Percentiles rank a stretch among this genome's conserved stretches.
phyloP scores from a whole-genome alignment of 2,888 invertebrate species.

The Cephonodes hylas region DNA sequence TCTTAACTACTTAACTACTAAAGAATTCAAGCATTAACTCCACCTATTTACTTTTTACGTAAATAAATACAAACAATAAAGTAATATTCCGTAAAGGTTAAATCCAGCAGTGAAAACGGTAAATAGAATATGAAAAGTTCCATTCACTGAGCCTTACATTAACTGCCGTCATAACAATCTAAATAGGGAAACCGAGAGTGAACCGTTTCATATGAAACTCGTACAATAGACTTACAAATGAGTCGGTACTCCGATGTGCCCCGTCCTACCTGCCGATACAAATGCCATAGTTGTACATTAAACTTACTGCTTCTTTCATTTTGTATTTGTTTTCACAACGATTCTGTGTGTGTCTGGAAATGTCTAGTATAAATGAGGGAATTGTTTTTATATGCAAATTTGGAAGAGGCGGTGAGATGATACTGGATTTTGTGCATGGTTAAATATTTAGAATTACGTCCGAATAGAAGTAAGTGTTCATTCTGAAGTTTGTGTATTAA shows the following conservation, averaged over 20 bases:
- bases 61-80: too few species aligned
- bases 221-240: background rate
- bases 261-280: background rate
- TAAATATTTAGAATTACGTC: too few species aligned
- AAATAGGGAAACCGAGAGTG: background rate
- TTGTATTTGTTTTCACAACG: background rate
- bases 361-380: background rate
- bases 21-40: too few species aligned
- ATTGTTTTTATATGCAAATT: background rate
- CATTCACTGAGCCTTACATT: background rate
- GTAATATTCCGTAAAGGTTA: too few species aligned
- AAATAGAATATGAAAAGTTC: too few species aligned
- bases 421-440: too few species aligned
- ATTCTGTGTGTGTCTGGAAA: background rate
- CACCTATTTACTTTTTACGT: too few species aligned
- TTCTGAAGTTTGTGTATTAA: too few species aligned
- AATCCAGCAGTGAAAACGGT: too few species aligned
- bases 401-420: too few species aligned
- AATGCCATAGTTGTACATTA: background rate
- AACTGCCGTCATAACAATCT: background rate
- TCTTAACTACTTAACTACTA: too few species aligned
- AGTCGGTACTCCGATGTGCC: background rate
- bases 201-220: slow-evolving; percentile 7
- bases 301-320: slow-evolving; percentile 8
- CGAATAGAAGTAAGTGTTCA: too few species aligned